Conservation (phyloP, 2,797 vertebrate genomes). For the Siniperca scherzeri region DNA sequence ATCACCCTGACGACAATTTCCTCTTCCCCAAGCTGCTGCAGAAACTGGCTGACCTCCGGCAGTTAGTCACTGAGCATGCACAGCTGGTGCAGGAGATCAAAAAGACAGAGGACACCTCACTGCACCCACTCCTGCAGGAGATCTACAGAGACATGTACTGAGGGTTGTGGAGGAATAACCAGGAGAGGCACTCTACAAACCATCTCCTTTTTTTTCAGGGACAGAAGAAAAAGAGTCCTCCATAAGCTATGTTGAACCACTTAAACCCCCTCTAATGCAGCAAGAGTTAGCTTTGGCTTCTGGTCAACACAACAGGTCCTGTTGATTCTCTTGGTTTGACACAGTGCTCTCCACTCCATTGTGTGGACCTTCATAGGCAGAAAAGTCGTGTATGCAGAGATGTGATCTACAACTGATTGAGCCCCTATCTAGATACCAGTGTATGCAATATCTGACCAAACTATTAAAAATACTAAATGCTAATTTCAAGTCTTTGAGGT, state of each 20-base stretch:
- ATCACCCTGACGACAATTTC: conserved; percentile 92
- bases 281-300: conserved; percentile 40
- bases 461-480: conserved; percentile 23
- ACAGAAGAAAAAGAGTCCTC: conserved; percentile 53
- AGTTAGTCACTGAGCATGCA: conserved; percentile 97
- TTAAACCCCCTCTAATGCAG: conserved; percentile 42
- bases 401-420: conserved; percentile 29
- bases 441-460: conserved; percentile 61
- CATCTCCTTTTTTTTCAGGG: conserved; percentile 45
- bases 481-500: conserved; percentile 31
- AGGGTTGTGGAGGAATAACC: conserved; percentile 57
- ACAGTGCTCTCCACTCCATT: conserved; percentile 47
- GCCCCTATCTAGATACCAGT: conserved; percentile 32
- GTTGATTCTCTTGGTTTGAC: conserved; percentile 30
- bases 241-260: conserved; percentile 73
- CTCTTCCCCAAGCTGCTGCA: conserved; percentile 97
- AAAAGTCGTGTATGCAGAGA: conserved; percentile 33
- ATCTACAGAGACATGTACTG: conserved; percentile 99
- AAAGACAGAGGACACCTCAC: conserved; percentile 95
- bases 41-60: conserved; percentile 96
- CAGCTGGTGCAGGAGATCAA: conserved; percentile 96
- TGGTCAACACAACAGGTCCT: conserved; percentile 36
- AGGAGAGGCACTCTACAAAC: conserved; percentile 25
- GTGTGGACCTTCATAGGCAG: conserved; percentile 28
- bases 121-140: conserved; percentile 97